These are phyloP conservation scores for Triops longicaudatus DNA, from an alignment of 1,140 invertebrate species.

Conservation along the genomic window DNA sequence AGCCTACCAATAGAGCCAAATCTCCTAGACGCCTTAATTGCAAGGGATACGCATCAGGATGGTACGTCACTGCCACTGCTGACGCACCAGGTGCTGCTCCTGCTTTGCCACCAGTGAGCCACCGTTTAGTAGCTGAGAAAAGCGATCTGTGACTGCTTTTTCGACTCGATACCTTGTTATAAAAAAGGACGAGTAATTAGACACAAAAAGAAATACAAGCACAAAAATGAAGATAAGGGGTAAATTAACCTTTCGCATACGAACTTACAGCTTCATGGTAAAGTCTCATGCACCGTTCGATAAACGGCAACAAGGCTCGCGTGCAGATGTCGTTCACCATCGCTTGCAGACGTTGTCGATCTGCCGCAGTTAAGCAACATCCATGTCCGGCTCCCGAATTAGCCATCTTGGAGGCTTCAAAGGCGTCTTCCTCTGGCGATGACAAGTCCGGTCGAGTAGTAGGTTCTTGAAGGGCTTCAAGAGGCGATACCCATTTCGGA, in stretches of 20 bases:
- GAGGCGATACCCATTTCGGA: not conserved
- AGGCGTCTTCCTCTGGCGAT: not conserved
- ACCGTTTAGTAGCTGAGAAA: conserved; percentile 85
- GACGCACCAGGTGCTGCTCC: conserved; percentile 51
- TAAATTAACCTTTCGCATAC: conserved; percentile 10
- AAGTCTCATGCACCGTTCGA: conserved; percentile 73
- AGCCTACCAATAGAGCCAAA: conserved; percentile 90
- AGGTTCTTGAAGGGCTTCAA: conserved; percentile 21
- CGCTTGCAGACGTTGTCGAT: conserved; percentile 72
- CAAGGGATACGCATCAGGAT: conserved; percentile 80
- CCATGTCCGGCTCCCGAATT: conserved; percentile 45
- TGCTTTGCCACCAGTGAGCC: conserved; percentile 84
- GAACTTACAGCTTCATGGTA: conserved; percentile 68
- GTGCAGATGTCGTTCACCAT: conserved; percentile 81
- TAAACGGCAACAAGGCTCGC: conserved; percentile 78
- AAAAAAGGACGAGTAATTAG: conserved; percentile 10
- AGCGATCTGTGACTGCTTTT: conserved; percentile 86
- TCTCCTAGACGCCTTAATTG: conserved; percentile 87
- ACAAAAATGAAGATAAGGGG: conserved; percentile 23
- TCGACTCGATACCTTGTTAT: conserved; percentile 53
- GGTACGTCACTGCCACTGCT: conserved; percentile 53
- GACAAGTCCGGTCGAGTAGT: conserved; percentile 1
- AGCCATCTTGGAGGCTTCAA: not conserved
- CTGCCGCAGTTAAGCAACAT: conserved; percentile 61
- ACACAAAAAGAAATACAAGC: conserved; percentile 17